Evolutionary conservation across 2,113 vertebrate genomes (phyloP), one percentile per base, ranked within the genome.

Genomic region (Colinus virginianus): DNA sequence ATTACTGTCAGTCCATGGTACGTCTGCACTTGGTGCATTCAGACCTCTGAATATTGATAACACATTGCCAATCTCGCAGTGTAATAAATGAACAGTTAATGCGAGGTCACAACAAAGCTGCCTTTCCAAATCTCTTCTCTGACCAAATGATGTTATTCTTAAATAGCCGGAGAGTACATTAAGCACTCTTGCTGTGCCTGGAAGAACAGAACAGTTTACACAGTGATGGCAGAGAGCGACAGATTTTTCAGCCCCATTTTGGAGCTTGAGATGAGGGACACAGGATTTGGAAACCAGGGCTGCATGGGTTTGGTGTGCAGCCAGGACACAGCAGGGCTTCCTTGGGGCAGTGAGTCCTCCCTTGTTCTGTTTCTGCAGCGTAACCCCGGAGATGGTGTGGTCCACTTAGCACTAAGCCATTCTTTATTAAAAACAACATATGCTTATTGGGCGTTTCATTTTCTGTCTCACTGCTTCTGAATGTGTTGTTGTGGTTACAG

Each of bases 381-480:
- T 72, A 90, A 3, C 90, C 90, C 70, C 40, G 86, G 83, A 63
- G 85, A 49, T 1, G 0, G 63, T 25, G 71, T 77, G 75, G 67
- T 77, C 81, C 75, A 51, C 67, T 82, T 92, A 85, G 55, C 81
- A 23, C 63, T 46, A 85, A 79, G 74, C 79, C 53, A 63, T 92
- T 88, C 74, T 89, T 90, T 92, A 87, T 95, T 84, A 78, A 96
- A 94, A 93, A 82, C 90, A 90, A 46, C 84, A 83, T 85, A 32
- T 67, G 88, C 80, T 95, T 93, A 92, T 87, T 2, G 1, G 83
- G 49, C 71, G 71, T 84, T 90, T 93, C 70, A 77, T 90, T 86
- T 95, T 94, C 95, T 85, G 49, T 95, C 90, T 94, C 55, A 6
- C 67, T 92, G 92, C 90, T 74, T 72, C 45, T 59, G 64, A 91